Base-by-base conservation (phyloP, 1,140 invertebrate genomes). In the Dermatophagoides farinae region DNA sequence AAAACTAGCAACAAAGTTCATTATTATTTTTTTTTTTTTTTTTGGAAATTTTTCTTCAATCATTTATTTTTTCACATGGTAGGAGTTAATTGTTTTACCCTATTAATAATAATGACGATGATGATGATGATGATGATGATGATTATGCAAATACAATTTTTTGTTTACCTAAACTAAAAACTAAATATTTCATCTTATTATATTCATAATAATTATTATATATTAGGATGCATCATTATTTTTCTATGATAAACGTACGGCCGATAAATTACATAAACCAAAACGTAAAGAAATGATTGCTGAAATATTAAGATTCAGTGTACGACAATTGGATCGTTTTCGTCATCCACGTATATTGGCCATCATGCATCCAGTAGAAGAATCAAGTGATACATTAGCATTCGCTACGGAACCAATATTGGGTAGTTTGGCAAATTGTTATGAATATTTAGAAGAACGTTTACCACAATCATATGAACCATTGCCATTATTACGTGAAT, bases 151-250 rank as follows among this genome's bases (percentile, higher is more conserved):
- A n/a, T n/a, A n/a, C n/a, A n/a, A n/a, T n/a, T n/a, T n/a, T n/a
- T n/a, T n/a, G n/a, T n/a, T n/a, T n/a, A n/a, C n/a, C n/a, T n/a
- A n/a, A n/a, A n/a, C n/a, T n/a, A n/a, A n/a, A n/a, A n/a, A n/a
- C n/a, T n/a, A n/a, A n/a, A n/a, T n/a, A n/a, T n/a, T 5, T 43
- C 41, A 16, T 43, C 41, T 43, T 43, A 18, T 41, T 41, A 43
- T 43, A 5, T 16, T 2, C 41, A 43, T 43, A 16, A 18, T 43
- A 4, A 10, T 16, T 43, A 43, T 5, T 43, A 43, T 77, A n/a
- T n/a, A n/a, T n/a, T n/a, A 97, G 91, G 89, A 92, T 73, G 88
- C 85, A 52, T 93, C 90, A 0, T 82, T 96, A 61, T 95, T 96
- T 74, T 76, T 95, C 38, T 96, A 95, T 71, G 91, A 97, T 70